Evolutionary conservation across 2,888 invertebrate species (phyloP).

Genomic region (Tenthredo livida): DNA sequence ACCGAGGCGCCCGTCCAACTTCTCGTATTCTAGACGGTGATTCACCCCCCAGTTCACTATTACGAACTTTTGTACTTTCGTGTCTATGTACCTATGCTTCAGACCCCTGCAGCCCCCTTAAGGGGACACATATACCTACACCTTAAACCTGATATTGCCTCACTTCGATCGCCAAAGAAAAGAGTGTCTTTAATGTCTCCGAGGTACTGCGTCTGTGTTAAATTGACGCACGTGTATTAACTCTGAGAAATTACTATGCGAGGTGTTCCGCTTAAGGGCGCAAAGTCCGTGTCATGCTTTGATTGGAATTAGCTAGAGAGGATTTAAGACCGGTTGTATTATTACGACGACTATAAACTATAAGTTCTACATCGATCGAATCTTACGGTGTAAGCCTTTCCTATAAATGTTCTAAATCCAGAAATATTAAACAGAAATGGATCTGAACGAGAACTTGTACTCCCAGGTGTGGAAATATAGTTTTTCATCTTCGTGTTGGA

Average conservation of each 20-base stretch:
- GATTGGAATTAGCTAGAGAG: neutral
- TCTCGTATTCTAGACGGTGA: slow-evolving; percentile 48
- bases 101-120: neutral
- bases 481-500: neutral
- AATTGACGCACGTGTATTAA: neutral
- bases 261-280: neutral
- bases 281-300: neutral
- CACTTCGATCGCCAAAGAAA: slow-evolving; percentile 30
- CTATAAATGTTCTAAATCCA: neutral
- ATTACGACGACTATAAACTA: neutral
- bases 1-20: slow-evolving; percentile 34
- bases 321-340: neutral
- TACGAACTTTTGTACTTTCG: slow-evolving; percentile 46
- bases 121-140: neutral
- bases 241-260: neutral
- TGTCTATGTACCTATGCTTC: neutral
- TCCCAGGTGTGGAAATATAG: neutral
- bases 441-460: neutral
- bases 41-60: slow-evolving; percentile 39
- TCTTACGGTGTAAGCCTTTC: neutral
- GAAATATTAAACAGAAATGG: neutral
- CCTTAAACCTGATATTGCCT: slow-evolving; percentile 34
- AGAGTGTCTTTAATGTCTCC: neutral
- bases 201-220: neutral
- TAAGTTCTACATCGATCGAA: neutral